Evolutionary conservation across 2,797 vertebrate genomes (phyloP).

Genomic region (Cygnus olor): DNA sequence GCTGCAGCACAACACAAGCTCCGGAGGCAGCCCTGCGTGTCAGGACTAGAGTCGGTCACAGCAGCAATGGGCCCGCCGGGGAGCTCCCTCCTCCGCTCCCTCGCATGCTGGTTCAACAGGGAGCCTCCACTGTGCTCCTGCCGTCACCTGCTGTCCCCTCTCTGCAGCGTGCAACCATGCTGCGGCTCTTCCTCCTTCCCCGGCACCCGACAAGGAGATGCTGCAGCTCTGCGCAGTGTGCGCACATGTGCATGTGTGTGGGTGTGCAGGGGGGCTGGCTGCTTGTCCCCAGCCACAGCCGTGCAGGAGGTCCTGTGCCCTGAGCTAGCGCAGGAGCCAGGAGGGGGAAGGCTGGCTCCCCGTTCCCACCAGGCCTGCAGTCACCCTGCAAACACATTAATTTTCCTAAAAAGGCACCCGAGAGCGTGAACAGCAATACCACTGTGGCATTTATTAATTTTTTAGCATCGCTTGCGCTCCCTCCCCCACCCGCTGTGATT

Average conservation of each 20-base stretch:
- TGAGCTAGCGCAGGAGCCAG: not conserved
- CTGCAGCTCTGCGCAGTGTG: not conserved
- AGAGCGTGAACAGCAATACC: constrained; percentile 7
- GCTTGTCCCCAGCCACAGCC: not conserved
- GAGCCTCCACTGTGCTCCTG: not conserved
- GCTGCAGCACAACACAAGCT: not conserved
- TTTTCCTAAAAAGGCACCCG: not conserved
- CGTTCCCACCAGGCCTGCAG: not conserved
- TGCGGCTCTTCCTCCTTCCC: not conserved
- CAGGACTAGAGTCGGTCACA: not conserved
- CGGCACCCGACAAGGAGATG: rapidly evolving
- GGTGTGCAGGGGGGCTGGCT: not conserved
- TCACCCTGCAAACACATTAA: constrained; percentile 12
- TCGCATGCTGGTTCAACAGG: not conserved
- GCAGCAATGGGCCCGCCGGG: not conserved
- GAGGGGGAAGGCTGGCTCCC: not conserved
- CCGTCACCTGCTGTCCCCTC: not conserved
- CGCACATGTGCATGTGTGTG: no score
- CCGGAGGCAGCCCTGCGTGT: not conserved
- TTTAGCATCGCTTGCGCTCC: constrained; percentile 2
- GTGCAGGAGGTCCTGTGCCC: not conserved
- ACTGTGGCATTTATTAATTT: constrained; percentile 35
- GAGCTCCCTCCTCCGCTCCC: rapidly evolving
- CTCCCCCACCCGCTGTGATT: constrained; percentile 8
- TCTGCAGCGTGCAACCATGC: not conserved